Evolutionary conservation across 2,888 invertebrate species (phyloP).

Genomic region (Polydrusus pterygomalis): DNA sequence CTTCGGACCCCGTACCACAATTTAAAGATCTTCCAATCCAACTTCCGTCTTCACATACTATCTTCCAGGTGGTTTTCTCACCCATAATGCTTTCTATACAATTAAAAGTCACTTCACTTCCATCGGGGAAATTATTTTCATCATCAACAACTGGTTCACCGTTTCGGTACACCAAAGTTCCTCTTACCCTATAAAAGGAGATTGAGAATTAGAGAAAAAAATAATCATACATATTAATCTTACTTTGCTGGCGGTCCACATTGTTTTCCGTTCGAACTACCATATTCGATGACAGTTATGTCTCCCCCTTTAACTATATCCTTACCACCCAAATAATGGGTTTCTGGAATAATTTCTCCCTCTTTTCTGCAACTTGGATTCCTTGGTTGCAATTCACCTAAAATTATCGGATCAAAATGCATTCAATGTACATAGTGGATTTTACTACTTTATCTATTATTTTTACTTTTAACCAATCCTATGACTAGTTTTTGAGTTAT

Average conservation of each 20-base stretch:
- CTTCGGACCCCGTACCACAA: constrained; percentile 82
- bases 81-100: constrained; percentile 89
- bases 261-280: constrained; percentile 66
- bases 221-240: constrained; percentile 53
- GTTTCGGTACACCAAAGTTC: constrained; percentile 85
- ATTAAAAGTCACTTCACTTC: constrained; percentile 88
- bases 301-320: constrained; percentile 75
- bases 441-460: no score
- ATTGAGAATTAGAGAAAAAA: background rate
- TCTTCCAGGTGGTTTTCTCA: constrained; percentile 89
- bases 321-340: constrained; percentile 71
- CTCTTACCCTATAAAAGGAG: constrained; percentile 77
- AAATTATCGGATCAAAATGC: constrained; percentile 60
- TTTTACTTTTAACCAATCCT: no score
- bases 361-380: constrained; percentile 73
- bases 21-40: constrained; percentile 89
- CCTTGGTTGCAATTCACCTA: constrained; percentile 79
- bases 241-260: constrained; percentile 83
- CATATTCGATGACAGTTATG: constrained; percentile 75
- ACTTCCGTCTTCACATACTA: constrained; percentile 88
- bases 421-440: no score
- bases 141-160: constrained; percentile 81
- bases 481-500: no score
- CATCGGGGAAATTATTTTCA: constrained; percentile 83
- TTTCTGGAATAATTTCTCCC: constrained; percentile 61